These are phyloP conservation scores for Neoarius graeffei DNA, from an alignment of 2,113 vertebrate genomes.

Conservation along the genomic window DNA sequence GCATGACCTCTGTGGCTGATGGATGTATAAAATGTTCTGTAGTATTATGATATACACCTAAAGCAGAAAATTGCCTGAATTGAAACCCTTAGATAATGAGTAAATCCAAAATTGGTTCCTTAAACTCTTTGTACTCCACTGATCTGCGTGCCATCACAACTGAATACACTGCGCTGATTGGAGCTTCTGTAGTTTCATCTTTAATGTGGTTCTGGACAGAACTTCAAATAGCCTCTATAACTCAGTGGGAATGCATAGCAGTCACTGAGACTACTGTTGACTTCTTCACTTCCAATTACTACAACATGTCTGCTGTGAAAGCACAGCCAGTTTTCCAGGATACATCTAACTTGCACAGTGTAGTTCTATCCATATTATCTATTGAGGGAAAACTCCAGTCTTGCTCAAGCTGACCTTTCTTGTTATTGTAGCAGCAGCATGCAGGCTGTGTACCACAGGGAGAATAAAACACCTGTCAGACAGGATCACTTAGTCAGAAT, in stretches of 20 bases:
- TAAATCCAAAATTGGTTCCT: background rate
- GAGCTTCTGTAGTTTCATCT: background rate
- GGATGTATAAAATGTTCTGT: background rate
- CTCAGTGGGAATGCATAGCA: slow-evolving; percentile 26
- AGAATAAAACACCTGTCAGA: slow-evolving; percentile 48
- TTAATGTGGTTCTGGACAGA: background rate
- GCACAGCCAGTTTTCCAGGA: background rate
- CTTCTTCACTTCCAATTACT: slow-evolving; percentile 28
- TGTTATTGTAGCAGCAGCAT: slow-evolving; percentile 40
- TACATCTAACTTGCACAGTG: slow-evolving; percentile 25
- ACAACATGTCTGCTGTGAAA: slow-evolving; percentile 20
- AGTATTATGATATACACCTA: background rate
- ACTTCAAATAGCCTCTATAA: slow-evolving; percentile 16
- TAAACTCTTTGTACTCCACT: background rate
- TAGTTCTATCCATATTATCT: background rate
- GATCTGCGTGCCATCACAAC: slow-evolving; percentile 3
- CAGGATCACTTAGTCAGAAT: slow-evolving; percentile 41
- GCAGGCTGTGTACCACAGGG: background rate
- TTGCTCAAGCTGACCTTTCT: slow-evolving; percentile 33
- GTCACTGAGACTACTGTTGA: slow-evolving; percentile 8
- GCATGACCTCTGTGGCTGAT: background rate
- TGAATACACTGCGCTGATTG: background rate
- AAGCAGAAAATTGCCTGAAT: slow-evolving; percentile 23
- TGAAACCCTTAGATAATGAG: slow-evolving; percentile 20
- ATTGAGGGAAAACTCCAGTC: slow-evolving; percentile 2